Evolutionary conservation across 2,888 invertebrate genomes (phyloP).

Genomic region (Ypsolopha sequella): DNA sequence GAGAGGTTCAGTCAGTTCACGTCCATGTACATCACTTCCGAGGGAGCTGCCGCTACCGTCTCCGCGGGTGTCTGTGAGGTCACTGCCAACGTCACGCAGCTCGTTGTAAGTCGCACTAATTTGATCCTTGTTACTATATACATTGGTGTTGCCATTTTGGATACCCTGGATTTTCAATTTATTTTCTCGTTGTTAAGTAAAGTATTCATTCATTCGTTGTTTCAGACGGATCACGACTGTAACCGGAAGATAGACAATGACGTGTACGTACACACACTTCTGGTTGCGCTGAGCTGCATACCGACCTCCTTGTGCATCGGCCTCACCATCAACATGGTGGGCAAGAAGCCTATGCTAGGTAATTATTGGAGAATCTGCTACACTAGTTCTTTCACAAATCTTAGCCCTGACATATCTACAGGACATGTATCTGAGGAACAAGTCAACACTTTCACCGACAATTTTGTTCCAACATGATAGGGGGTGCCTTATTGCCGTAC

Average conservation of each 20-base stretch:
- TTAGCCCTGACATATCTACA: too few relatives aligned
- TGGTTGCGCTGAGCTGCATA: slow-evolving; percentile 70
- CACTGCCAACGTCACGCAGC: slow-evolving; percentile 45
- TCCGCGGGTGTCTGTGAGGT: slow-evolving; percentile 69
- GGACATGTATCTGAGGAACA: too few relatives aligned
- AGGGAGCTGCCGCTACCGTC: slow-evolving; percentile 20
- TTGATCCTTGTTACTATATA: neutral
- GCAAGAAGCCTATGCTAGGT: slow-evolving; percentile 71
- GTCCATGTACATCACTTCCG: slow-evolving; percentile 22
- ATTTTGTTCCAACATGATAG: too few relatives aligned
- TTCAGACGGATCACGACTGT: slow-evolving; percentile 15
- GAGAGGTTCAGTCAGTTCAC: slow-evolving; percentile 71
- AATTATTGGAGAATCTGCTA: too few relatives aligned
- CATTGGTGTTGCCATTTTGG: neutral
- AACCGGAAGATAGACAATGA: slow-evolving; percentile 46
- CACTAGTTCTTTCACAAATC: too few relatives aligned
- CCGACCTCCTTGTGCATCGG: slow-evolving; percentile 70
- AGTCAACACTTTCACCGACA: neutral
- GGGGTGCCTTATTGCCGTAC: too few relatives aligned
- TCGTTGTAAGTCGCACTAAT: slow-evolving; percentile 17
- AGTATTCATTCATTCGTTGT: neutral
- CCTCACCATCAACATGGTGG: slow-evolving; percentile 67
- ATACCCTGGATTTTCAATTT: too few relatives aligned
- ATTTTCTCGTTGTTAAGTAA: neutral
- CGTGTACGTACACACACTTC: slow-evolving; percentile 68